Base-by-base conservation (phyloP, 1,140 invertebrate genomes). In the Zophobas morio region DNA sequence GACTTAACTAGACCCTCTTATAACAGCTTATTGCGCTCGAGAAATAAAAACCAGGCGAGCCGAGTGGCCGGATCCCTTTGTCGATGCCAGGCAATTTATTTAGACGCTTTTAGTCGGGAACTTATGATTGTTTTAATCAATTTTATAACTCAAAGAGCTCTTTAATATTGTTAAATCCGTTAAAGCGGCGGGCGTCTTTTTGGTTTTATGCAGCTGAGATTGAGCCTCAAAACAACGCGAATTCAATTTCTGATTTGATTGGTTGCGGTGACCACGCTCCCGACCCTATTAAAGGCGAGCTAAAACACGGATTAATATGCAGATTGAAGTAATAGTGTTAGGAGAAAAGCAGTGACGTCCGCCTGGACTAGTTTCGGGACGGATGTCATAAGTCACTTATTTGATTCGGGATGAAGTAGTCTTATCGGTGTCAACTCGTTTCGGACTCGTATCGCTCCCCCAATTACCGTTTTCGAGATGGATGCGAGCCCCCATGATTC, bases 241-340 rank as follows among this genome's bases (percentile, higher is more conserved):
- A 54, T 54, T 54, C 53, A 54, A 32, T 54, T 54, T 20, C 53
- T 54, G 6, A 54, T 54, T 54, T 34, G 53, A 54, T 60, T 6
- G 56, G 56, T 37, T 46, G 42, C 6, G 36, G 33, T 60, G 56
- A 36, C 56, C 56, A 39, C 56, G 8, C 42, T 46, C 8, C 42
- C 8, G 37, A 60, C 56, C 37, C 56, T 60, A 60, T 60, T 60
- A 60, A 60, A 60, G 8, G 42, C 42, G 33, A 39, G 56, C 35
- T 37, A 39, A 20, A 60, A 36, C 36, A 36, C 34, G 35, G 35
- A 60, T 60, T 60, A 60, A 60, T 60, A 60, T 60, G 56, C 36
- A 60, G 56, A 60, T 60, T 60, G 56, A 6, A 8, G 3, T 4
- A 46, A 46, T 46, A 8, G 42, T 46, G 42, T 46, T 46, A 60